A percentile compares a stretch with the other conserved stretches of the same genome.
phyloP scores from a whole-genome alignment of 2,888 invertebrate genomes.

The Callimorpha dominula region DNA sequence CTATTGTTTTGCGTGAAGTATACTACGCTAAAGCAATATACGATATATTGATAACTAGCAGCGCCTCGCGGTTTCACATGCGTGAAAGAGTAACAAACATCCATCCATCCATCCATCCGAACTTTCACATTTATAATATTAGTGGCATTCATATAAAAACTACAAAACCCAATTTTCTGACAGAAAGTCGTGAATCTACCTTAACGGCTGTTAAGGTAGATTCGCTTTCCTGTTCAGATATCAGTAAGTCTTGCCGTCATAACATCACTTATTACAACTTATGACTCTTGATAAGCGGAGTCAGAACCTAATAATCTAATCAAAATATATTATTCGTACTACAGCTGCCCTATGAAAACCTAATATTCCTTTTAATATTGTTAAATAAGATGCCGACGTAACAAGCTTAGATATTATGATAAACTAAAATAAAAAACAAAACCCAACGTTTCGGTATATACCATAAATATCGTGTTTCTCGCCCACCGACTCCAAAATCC shows the following conservation, averaged over 20 bases:
- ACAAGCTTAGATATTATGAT: background rate
- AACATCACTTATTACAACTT: too few species aligned
- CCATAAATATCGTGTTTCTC: slow-evolving; percentile 19
- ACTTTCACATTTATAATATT: too few species aligned
- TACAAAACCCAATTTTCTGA: too few species aligned
- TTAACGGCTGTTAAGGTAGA: too few species aligned
- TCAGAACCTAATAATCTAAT: background rate
- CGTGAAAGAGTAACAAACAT: too few species aligned
- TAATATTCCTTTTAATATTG: background rate
- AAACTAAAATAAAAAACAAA: slow-evolving; percentile 20
- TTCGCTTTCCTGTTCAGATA: background rate
- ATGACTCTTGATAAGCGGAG: background rate
- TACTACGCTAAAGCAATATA: too few species aligned
- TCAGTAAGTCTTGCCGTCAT: background rate
- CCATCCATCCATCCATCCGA: too few species aligned
- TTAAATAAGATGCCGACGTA: background rate
- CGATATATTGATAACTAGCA: too few species aligned
- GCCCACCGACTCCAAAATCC: slow-evolving; percentile 29
- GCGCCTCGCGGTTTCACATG: too few species aligned
- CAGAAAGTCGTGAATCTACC: background rate
- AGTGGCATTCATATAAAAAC: too few species aligned
- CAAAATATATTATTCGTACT: background rate
- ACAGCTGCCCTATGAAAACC: background rate
- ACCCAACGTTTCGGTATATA: background rate
- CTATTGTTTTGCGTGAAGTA: too few species aligned